Base-by-base conservation (phyloP, 1,140 invertebrate species). In the Bombus affinis region DNA sequence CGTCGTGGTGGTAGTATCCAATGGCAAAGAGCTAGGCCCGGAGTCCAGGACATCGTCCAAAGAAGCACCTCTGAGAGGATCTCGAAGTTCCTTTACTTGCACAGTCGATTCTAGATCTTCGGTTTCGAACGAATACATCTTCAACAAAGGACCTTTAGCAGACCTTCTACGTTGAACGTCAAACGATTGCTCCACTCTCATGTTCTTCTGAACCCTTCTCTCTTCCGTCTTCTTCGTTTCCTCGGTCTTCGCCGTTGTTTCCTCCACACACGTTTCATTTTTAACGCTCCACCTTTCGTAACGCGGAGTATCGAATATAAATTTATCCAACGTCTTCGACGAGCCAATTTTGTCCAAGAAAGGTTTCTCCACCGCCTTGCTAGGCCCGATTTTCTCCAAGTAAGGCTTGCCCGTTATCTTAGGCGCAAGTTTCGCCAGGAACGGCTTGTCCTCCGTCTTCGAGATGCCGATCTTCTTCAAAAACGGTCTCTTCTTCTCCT, bases 41-140 rank as follows among this genome's bases (percentile, higher is more conserved):
- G 92, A 91, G n/a, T 95, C 93, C 10, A 94, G 72, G 0, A 93
- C 92, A 68, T 95, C 92, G 79, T 95, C 92, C 22, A 94, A 74
- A 1, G 94, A 95, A 1, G 91, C 84, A 0, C 91, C 93, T 1
- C 93, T 87, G n/a, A 94, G 57, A 0, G 92, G 87, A 88, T 94
- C 92, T 12, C 92, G 79, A 35, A 88, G 90, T 8, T 84, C 79
- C 35, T 93, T 92, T 6, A 72, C 12, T 9, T 87, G 44, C 2
- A 85, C 77, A 3, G 86, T 71, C 15, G 74, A 71, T 12, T 94
- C 93, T 0, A 95, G 71, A 75, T 95, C 94, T 82, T 95, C 94
- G 0, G 94, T 95, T 59, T 95, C 95, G 53, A 95, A 95, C 0
- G 94, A 95, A 68, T 94, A 95, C 94, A 95, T 95, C 76, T 95